phyloP scores from a whole-genome alignment of 2,797 vertebrate species.

The Pitangus sulphuratus region DNA sequence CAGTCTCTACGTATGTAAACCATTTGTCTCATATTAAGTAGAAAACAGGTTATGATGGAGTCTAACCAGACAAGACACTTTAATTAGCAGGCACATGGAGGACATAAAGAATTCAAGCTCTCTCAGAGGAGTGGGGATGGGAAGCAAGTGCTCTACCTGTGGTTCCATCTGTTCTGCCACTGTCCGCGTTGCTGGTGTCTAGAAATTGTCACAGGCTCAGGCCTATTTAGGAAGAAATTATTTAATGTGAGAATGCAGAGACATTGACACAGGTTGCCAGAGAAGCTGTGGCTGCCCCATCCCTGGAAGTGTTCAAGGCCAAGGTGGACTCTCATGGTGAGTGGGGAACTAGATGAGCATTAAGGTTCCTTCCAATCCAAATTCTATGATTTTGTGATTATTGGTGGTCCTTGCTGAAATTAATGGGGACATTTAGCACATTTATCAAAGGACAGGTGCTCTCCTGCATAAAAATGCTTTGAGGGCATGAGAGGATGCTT shows the following conservation, averaged over 20 bases:
- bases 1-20: background rate
- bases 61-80: constrained; percentile 65
- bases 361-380: background rate
- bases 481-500: background rate
- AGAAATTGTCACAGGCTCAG: background rate
- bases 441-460: background rate
- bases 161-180: constrained; percentile 55
- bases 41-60: constrained; percentile 56
- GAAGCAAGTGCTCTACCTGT: constrained; percentile 50
- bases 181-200: background rate
- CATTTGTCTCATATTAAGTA: constrained; percentile 44
- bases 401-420: background rate
- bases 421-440: background rate
- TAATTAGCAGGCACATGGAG: constrained; percentile 64
- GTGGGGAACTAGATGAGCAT: background rate
- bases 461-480: background rate
- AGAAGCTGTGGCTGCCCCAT: background rate
- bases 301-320: background rate
- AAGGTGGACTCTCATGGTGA: accelerated
- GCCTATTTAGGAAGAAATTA: background rate
- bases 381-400: background rate
- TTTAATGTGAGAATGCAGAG: background rate
- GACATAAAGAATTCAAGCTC: constrained; percentile 70
- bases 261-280: background rate
- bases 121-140: constrained; percentile 67